Base-by-base conservation (phyloP, 2,888 invertebrate species). In the Erynnis tages region DNA sequence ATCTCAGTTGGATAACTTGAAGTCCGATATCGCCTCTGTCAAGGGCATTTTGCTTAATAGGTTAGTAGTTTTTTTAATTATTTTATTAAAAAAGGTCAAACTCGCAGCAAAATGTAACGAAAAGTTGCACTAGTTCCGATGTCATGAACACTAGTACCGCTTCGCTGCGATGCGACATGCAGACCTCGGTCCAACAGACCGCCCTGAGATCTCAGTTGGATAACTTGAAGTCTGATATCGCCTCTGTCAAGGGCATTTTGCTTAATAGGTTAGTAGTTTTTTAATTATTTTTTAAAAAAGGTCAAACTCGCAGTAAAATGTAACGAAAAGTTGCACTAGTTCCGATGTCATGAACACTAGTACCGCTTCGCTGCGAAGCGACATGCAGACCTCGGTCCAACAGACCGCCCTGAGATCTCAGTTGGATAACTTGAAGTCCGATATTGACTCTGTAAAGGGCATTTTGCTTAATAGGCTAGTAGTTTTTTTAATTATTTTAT, bases 161-260 rank as follows among this genome's bases (percentile, higher is more conserved):
- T 21, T 91, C 92, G 63, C 90, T 95, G 1, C 92, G 93, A 58
- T 87, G 90, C 0, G 93, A 94, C 62, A 90, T 95, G 54, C 91
- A 93, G 52, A 78, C 89, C 30, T 75, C 85, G 5, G 81, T 76
- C 1, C 83, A 83, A 57, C 82, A 87, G 58, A 83, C 72, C 54
- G 83, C 88, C 10, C 67, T 92, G 35, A 79, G 91, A 52, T 88
- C 91, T 10, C 93, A 94, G 65, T 80, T 94, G 5, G 91, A 91
- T 58, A 92, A 91, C 48, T 86, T 95, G 54, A 94, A 94, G 71
- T 89, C 91, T 46, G 95, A 95, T 65, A 82, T 95, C 29, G 90
- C 93, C 0, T 92, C 93, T n/a, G 93, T 95, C 13, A 95, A 95
- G 78, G 94, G 94, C 47, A 91, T 95, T 46, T 75, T 95, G 35